These are phyloP conservation scores for Dermatemys mawii DNA, from an alignment of 2,113 vertebrate species.

Conservation along the genomic window DNA sequence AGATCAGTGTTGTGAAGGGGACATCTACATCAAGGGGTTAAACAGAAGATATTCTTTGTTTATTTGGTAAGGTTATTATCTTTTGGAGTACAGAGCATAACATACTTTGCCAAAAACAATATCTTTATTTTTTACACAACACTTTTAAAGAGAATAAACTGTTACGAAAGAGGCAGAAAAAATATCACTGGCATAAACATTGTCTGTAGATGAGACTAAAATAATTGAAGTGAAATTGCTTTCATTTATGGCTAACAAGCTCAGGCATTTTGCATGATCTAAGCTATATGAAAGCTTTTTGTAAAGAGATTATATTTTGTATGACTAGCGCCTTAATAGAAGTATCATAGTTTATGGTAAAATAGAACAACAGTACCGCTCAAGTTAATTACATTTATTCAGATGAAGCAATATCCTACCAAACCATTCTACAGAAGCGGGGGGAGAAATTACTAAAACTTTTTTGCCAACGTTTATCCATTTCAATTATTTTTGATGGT, in stretches of 20 bases:
- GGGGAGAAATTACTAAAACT: conserved; percentile 43
- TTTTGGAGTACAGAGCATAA: conserved; percentile 32
- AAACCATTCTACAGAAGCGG: conserved; percentile 49
- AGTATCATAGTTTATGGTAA: conserved; percentile 54
- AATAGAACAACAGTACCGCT: conserved; percentile 54
- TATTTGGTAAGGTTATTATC: conserved; percentile 54
- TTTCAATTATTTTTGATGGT: conserved; percentile 80
- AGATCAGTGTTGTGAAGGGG: conserved; percentile 31
- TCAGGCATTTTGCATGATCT: conserved; percentile 51
- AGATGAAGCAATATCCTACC: conserved; percentile 65
- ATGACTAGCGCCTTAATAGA: conserved; percentile 62
- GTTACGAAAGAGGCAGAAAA: conserved; percentile 15
- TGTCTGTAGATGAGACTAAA: conserved; percentile 26
- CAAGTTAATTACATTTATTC: conserved; percentile 75
- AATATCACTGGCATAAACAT: conserved; percentile 31
- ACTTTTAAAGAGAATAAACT: conserved; percentile 55
- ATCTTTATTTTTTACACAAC: conserved; percentile 46
- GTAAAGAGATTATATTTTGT: conserved; percentile 65
- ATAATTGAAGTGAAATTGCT: conserved; percentile 57
- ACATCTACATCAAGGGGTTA: conserved; percentile 7
- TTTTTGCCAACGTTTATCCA: conserved; percentile 62
- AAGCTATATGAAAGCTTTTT: conserved; percentile 69
- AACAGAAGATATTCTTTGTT: conserved; percentile 55
- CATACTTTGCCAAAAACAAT: conserved; percentile 45
- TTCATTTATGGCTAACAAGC: conserved; percentile 61